phyloP scores from a whole-genome alignment of 2,888 invertebrate species.

The Hedya salicella region DNA sequence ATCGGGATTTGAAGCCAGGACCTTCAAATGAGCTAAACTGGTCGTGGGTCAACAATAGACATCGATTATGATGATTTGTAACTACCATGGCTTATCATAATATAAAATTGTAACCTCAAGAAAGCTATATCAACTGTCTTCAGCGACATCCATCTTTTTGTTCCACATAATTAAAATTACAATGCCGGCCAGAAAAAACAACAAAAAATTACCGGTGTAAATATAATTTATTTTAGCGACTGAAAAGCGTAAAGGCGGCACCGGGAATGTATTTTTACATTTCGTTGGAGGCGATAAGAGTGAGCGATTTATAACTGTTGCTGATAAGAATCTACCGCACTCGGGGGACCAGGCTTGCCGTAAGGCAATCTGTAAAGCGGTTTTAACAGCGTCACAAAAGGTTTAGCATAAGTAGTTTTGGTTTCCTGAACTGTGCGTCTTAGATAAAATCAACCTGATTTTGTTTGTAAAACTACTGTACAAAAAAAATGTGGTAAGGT shows the following conservation, averaged over 20 bases:
- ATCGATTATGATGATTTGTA: no score
- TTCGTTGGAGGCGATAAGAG: constrained; percentile 57
- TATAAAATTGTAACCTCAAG: no score
- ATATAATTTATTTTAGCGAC: constrained; percentile 34
- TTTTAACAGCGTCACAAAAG: constrained; percentile 49
- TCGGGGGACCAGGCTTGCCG: constrained; percentile 48
- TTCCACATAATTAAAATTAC: neutral
- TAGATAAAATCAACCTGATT: neutral
- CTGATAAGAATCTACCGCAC: constrained; percentile 62
- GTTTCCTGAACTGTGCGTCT: neutral
- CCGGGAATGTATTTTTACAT: constrained; percentile 55
- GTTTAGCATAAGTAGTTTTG: constrained; percentile 37
- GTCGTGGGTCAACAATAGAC: no score
- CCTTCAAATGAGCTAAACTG: no score
- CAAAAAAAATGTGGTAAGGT: neutral
- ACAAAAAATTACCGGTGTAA: constrained; percentile 7
- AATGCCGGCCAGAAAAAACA: constrained; percentile 12
- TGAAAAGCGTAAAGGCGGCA: constrained; percentile 46
- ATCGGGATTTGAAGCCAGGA: no score
- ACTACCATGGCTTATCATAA: no score
- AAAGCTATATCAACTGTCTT: no score
- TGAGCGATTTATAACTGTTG: constrained; percentile 62
- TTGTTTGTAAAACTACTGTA: neutral
- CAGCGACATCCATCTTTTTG: no score
- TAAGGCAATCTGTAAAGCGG: constrained; percentile 54